A percentile compares a stretch with the other conserved stretches of the same genome.
Conservation (phyloP, 2,888 invertebrate genomes). For the Agrotis clavis region DNA sequence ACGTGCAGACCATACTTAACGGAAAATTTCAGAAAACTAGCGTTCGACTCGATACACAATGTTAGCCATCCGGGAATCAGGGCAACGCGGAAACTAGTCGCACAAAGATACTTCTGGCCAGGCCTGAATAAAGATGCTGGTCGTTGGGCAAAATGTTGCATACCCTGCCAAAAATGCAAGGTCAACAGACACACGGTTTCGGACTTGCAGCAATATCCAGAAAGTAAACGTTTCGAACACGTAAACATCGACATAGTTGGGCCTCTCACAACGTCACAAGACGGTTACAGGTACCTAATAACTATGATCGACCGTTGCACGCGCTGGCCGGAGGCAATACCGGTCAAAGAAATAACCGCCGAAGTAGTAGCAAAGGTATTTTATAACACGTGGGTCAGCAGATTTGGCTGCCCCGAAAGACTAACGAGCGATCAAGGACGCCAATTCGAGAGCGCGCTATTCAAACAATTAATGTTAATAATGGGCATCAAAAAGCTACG, state of each 20-base stretch:
- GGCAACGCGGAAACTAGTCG: neutral
- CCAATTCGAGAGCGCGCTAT: neutral
- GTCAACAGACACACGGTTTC: neutral
- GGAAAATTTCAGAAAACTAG: no score
- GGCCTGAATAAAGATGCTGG: neutral
- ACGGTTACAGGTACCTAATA: neutral
- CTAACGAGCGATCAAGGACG: neutral
- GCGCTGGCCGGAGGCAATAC: neutral
- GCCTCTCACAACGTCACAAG: neutral
- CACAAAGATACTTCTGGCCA: conserved; percentile 1
- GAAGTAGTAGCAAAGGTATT: neutral
- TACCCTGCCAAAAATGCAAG: neutral
- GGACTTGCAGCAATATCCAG: neutral
- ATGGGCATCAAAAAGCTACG: neutral
- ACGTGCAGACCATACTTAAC: no score
- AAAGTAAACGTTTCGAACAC: neutral
- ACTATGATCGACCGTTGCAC: neutral
- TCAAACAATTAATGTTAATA: neutral
- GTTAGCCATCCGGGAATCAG: neutral
- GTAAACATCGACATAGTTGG: neutral
- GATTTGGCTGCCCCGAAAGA: neutral
- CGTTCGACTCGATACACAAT: neutral
- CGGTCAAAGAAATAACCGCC: neutral
- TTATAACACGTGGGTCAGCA: neutral
- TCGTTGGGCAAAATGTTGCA: neutral